phyloP scores from a whole-genome alignment of 2,113 vertebrate genomes.

The Thinocorus orbignyianus region DNA sequence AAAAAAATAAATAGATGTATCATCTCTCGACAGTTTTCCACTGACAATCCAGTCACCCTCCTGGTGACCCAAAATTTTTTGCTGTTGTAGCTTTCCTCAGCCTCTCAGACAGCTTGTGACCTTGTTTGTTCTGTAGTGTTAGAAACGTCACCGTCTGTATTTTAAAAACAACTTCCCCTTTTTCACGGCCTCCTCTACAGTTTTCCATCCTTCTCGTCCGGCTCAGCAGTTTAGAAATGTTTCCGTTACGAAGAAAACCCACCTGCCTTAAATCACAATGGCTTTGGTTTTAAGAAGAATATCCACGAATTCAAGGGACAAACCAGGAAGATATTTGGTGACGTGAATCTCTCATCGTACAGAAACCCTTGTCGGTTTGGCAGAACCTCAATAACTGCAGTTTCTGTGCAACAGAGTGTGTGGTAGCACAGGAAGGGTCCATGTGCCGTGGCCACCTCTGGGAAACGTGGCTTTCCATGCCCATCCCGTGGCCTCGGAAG shows the following conservation, averaged over 20 bases:
- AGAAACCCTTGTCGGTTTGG: neutral
- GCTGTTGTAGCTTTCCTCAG: neutral
- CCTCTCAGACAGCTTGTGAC: neutral
- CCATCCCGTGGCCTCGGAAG: neutral
- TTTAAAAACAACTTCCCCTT: slow-evolving; percentile 22
- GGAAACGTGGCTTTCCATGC: too few relatives aligned
- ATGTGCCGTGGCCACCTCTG: too few relatives aligned
- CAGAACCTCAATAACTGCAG: neutral
- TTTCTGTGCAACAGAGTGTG: neutral
- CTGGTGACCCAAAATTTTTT: neutral
- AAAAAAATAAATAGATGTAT: neutral
- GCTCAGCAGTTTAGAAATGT: neutral
- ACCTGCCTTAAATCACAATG: neutral
- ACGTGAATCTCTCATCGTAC: neutral
- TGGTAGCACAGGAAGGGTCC: neutral
- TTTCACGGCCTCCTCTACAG: neutral
- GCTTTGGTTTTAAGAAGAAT: neutral
- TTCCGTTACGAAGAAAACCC: neutral
- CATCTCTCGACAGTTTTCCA: neutral
- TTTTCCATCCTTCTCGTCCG: neutral
- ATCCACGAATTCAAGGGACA: neutral
- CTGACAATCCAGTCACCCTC: neutral
- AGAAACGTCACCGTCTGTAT: neutral
- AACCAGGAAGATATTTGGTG: neutral
- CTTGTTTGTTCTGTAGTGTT: neutral